Evolutionary conservation across 2,797 vertebrate species (phyloP).

Genomic region (Fistularia commersonii): DNA sequence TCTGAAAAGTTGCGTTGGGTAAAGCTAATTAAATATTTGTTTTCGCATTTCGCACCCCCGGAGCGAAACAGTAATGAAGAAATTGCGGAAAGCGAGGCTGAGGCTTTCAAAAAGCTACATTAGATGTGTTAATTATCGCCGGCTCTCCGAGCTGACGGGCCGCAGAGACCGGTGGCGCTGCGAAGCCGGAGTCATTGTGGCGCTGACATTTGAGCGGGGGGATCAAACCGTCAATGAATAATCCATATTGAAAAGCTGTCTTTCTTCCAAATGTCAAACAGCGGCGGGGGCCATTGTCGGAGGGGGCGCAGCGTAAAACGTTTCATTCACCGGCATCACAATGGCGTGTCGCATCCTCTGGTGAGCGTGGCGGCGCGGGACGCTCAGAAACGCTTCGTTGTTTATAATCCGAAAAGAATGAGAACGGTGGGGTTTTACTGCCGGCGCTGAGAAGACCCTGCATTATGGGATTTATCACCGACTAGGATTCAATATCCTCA

Average conservation of each 20-base stretch:
- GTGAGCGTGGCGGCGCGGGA: slow-evolving; percentile 9
- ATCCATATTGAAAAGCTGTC: slow-evolving; percentile 66
- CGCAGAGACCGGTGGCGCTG: slow-evolving; percentile 45
- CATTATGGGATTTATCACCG: neutral
- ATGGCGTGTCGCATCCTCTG: slow-evolving; percentile 29
- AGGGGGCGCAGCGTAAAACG: slow-evolving; percentile 28
- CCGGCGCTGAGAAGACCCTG: neutral
- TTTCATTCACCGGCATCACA: slow-evolving; percentile 39
- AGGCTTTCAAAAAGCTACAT: slow-evolving; percentile 41
- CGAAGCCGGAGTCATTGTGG: slow-evolving; percentile 60
- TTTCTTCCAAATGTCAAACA: slow-evolving; percentile 71
- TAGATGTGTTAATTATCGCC: slow-evolving; percentile 48
- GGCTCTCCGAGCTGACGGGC: slow-evolving; percentile 36
- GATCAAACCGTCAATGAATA: slow-evolving; percentile 66
- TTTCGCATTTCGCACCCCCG: too few relatives aligned
- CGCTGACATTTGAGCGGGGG: slow-evolving; percentile 65
- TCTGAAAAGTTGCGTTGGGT: too few relatives aligned
- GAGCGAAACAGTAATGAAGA: too few relatives aligned
- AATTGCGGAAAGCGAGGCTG: slow-evolving; percentile 24
- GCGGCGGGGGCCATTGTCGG: slow-evolving; percentile 56
- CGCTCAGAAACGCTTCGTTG: slow-evolving; percentile 5
- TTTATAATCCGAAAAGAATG: slow-evolving; percentile 6
- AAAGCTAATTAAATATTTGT: too few relatives aligned
- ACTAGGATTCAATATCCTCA: neutral
- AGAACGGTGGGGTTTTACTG: neutral